Conservation (phyloP, 2,113 vertebrate genomes). For the Parus major region DNA sequence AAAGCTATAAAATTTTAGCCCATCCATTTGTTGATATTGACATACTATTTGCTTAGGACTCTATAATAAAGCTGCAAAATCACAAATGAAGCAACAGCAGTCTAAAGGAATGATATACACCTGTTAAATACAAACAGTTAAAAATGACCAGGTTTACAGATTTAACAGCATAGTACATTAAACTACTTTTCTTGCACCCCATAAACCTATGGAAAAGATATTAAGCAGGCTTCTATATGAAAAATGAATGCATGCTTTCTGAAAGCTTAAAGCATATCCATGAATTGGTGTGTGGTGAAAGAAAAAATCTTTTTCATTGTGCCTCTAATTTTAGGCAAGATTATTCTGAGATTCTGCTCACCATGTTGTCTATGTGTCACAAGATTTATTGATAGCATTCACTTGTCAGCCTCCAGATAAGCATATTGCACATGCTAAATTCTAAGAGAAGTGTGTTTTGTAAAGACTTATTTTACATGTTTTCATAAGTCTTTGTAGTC, state of each 20-base stretch:
- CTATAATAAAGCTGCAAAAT: background rate
- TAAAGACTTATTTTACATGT: background rate
- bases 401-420: background rate
- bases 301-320: background rate
- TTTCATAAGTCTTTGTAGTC: background rate
- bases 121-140: background rate
- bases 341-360: background rate
- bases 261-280: background rate
- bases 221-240: background rate
- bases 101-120: background rate
- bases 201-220: background rate
- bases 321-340: background rate
- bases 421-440: background rate
- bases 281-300: background rate
- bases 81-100: background rate
- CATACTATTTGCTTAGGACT: background rate
- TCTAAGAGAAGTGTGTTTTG: background rate
- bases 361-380: rapidly evolving
- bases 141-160: background rate
- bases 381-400: background rate
- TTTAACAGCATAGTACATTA: background rate
- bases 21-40: background rate
- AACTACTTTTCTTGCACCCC: background rate
- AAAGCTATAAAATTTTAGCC: background rate
- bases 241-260: background rate